Percentiles rank a stretch among this genome's conserved stretches.
These are phyloP conservation scores for Agonopterix arenella DNA, from an alignment of 2,888 invertebrate species.

Conservation along the genomic window DNA sequence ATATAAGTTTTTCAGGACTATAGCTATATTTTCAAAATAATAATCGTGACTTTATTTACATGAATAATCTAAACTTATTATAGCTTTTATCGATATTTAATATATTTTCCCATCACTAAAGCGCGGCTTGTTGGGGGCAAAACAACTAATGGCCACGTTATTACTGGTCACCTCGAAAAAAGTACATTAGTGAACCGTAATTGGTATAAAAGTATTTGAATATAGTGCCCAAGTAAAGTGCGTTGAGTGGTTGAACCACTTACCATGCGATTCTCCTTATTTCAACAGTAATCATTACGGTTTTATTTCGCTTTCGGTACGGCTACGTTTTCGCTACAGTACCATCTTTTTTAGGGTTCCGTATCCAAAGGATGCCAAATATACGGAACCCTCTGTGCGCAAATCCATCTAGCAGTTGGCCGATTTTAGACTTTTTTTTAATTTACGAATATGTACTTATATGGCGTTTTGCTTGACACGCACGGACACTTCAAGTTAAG, in stretches of 20 bases:
- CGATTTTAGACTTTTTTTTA: no score
- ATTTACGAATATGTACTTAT: no score
- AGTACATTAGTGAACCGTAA: slow-evolving; percentile 69
- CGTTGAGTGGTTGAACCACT: slow-evolving; percentile 62
- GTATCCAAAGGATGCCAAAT: no score
- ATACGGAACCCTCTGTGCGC: no score
- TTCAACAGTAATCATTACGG: slow-evolving; percentile 51
- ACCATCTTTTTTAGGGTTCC: no score
- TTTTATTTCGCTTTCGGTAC: slow-evolving; percentile 21
- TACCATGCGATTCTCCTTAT: slow-evolving; percentile 62
- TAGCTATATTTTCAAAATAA: neutral
- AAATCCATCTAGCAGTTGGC: no score
- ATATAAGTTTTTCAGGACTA: slow-evolving; percentile 4
- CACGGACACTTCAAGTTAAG: no score
- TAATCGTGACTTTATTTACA: no score
- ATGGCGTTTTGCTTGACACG: no score
- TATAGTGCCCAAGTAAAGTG: slow-evolving; percentile 66
- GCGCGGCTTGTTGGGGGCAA: slow-evolving; percentile 38
- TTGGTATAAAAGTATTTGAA: slow-evolving; percentile 71
- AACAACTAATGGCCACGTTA: slow-evolving; percentile 64
- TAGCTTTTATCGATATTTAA: neutral
- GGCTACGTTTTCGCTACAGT: no score
- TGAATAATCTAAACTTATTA: neutral
- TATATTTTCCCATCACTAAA: slow-evolving; percentile 38
- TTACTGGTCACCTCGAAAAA: slow-evolving; percentile 61